Evolutionary conservation across 2,888 invertebrate species (phyloP).

Genomic region (Nysson spinosus): DNA sequence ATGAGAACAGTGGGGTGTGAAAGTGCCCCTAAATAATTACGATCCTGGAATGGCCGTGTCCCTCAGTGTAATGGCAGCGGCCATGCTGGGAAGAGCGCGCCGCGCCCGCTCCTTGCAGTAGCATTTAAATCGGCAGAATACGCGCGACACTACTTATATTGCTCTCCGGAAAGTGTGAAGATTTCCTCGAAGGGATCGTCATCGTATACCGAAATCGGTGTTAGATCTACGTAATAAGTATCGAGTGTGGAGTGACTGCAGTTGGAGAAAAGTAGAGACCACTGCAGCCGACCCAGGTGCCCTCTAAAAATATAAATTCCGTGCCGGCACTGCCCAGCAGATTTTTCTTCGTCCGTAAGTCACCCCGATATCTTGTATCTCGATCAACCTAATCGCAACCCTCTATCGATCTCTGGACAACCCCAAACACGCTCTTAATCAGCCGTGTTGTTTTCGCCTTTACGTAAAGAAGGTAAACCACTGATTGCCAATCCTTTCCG

Average conservation of each 20-base stretch:
- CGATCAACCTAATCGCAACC: slow-evolving; percentile 57
- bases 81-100: slow-evolving; percentile 73
- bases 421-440: slow-evolving; percentile 39
- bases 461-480: slow-evolving; percentile 40
- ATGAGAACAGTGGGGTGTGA: too few species aligned
- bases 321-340: slow-evolving; percentile 68
- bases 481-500: slow-evolving; percentile 37
- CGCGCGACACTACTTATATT: slow-evolving; percentile 41
- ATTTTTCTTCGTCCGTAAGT: slow-evolving; percentile 57
- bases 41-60: slow-evolving; percentile 66
- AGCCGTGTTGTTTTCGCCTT: slow-evolving; percentile 52
- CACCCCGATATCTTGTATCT: slow-evolving; percentile 49
- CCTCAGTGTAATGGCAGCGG: slow-evolving; percentile 73
- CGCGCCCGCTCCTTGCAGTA: slow-evolving; percentile 71
- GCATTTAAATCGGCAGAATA: slow-evolving; percentile 57
- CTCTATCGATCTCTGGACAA: slow-evolving; percentile 57
- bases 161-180: slow-evolving; percentile 30
- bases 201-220: slow-evolving; percentile 25
- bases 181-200: slow-evolving; percentile 26
- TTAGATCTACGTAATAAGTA: slow-evolving; percentile 37
- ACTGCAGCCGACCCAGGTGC: slow-evolving; percentile 70
- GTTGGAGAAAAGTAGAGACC: slow-evolving; percentile 39
- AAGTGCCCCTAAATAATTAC: slow-evolving; percentile 44
- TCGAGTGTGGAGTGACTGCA: slow-evolving; percentile 31
- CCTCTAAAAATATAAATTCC: slow-evolving; percentile 76